A percentile compares a stretch with the other conserved stretches of the same genome.
These are phyloP conservation scores for Synergus umbraculus DNA, from an alignment of 2,888 invertebrate species.

Conservation along the genomic window DNA sequence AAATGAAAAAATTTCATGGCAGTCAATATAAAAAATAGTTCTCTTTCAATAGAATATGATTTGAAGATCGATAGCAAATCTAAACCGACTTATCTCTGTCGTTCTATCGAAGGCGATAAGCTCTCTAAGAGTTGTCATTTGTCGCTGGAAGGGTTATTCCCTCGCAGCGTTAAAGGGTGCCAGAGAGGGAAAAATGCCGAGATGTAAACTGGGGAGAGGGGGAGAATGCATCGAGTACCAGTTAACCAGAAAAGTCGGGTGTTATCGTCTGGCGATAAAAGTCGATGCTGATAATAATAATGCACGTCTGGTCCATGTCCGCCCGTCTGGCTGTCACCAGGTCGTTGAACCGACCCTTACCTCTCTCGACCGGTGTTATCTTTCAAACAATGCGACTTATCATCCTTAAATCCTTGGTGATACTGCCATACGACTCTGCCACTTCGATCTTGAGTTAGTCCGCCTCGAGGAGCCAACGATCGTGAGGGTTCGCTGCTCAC, in stretches of 20 bases:
- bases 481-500: not conserved
- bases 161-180: not conserved
- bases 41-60: not conserved
- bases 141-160: not conserved
- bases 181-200: not conserved
- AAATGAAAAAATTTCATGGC: too few species aligned
- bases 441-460: conserved; percentile 38
- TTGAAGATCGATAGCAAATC: conserved; percentile 6
- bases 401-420: conserved; percentile 60
- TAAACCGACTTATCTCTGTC: conserved; percentile 25
- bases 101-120: not conserved
- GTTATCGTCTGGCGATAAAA: conserved; percentile 72
- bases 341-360: conserved; percentile 78
- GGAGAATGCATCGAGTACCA: conserved; percentile 6
- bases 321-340: conserved; percentile 77
- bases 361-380: conserved; percentile 79
- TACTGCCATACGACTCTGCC: conserved; percentile 54
- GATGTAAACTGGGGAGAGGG: conserved; percentile 6
- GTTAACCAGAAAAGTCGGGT: conserved; percentile 46
- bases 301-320: conserved; percentile 78
- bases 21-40: not conserved
- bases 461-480: not conserved
- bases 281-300: conserved; percentile 74
- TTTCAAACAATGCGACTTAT: conserved; percentile 67
- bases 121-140: conserved; percentile 14